These are phyloP conservation scores for Nebria brevicollis DNA, from an alignment of 2,888 invertebrate species.

Conservation along the genomic window DNA sequence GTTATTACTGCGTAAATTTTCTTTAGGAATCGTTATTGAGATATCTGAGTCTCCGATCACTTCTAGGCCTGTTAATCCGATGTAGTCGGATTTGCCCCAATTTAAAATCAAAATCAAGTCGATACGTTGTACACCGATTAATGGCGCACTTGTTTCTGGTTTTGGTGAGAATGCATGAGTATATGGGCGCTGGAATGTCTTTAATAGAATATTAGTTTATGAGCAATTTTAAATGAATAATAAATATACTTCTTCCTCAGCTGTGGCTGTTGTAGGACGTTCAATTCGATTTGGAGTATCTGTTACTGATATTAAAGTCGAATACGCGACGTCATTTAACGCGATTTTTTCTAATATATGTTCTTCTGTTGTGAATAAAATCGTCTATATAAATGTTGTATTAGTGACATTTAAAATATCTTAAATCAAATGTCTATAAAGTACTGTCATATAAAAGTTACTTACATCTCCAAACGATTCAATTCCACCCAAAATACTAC, in stretches of 20 bases:
- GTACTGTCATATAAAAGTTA: slow-evolving; percentile 41
- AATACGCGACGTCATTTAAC: slow-evolving; percentile 64
- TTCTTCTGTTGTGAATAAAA: slow-evolving; percentile 83
- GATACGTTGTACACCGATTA: slow-evolving; percentile 59
- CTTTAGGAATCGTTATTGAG: slow-evolving; percentile 52
- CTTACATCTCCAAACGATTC: slow-evolving; percentile 78
- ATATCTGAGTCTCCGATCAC: slow-evolving; percentile 64
- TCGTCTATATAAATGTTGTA: slow-evolving; percentile 70
- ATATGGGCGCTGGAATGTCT: slow-evolving; percentile 36
- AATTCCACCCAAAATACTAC: slow-evolving; percentile 75
- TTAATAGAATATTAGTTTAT: not conserved
- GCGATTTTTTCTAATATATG: slow-evolving; percentile 73
- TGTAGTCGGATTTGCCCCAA: slow-evolving; percentile 71
- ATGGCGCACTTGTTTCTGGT: slow-evolving; percentile 11
- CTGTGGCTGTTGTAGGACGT: slow-evolving; percentile 72
- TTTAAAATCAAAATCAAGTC: slow-evolving; percentile 70
- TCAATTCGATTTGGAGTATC: slow-evolving; percentile 59
- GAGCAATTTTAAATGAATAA: too few species aligned
- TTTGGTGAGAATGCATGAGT: slow-evolving; percentile 42
- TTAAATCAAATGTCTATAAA: too few species aligned
- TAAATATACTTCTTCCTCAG: slow-evolving; percentile 57
- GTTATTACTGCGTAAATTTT: slow-evolving; percentile 54
- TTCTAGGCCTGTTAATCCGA: slow-evolving; percentile 70
- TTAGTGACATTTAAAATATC: not conserved
- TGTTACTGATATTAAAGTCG: slow-evolving; percentile 57